Percentiles rank a stretch among this genome's conserved stretches.
Evolutionary conservation across 2,888 invertebrate species (phyloP).

Genomic region (Lumbricus terrestris): DNA sequence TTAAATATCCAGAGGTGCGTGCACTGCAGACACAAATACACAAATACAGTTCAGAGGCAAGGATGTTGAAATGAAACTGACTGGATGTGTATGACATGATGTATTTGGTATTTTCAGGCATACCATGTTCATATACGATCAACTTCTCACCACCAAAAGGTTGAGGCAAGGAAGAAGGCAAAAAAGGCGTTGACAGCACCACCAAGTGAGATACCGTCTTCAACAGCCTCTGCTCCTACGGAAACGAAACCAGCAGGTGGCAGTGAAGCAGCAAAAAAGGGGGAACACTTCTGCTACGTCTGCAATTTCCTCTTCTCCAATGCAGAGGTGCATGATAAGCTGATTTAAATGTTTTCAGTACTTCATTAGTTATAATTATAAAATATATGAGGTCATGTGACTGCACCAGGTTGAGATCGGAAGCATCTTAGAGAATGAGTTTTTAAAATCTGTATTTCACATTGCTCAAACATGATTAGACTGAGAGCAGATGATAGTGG

Average conservation of each 20-base stretch:
- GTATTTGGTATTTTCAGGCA: background rate
- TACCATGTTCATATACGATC: slow-evolving; percentile 10
- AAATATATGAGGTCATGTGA: background rate
- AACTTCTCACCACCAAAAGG: slow-evolving; percentile 12
- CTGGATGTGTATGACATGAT: too few relatives aligned
- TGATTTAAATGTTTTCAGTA: background rate
- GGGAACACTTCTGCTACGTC: slow-evolving; percentile 13
- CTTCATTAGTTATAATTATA: background rate
- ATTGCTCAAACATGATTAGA: too few relatives aligned
- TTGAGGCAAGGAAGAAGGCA: background rate
- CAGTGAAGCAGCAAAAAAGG: background rate
- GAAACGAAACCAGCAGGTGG: background rate
- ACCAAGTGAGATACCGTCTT: background rate
- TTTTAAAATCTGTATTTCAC: too few relatives aligned
- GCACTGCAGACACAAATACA: too few relatives aligned
- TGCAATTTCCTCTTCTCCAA: slow-evolving; percentile 3
- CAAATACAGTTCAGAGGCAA: background rate
- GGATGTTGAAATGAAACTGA: background rate
- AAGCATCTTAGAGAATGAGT: too few relatives aligned
- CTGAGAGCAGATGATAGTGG: background rate
- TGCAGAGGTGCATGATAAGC: background rate
- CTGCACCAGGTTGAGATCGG: too few relatives aligned
- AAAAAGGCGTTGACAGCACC: background rate
- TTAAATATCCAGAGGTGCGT: background rate
- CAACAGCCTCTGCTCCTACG: background rate